Evolutionary conservation across 1,140 invertebrate species (phyloP).

Genomic region (Neuroterus valhalla): DNA sequence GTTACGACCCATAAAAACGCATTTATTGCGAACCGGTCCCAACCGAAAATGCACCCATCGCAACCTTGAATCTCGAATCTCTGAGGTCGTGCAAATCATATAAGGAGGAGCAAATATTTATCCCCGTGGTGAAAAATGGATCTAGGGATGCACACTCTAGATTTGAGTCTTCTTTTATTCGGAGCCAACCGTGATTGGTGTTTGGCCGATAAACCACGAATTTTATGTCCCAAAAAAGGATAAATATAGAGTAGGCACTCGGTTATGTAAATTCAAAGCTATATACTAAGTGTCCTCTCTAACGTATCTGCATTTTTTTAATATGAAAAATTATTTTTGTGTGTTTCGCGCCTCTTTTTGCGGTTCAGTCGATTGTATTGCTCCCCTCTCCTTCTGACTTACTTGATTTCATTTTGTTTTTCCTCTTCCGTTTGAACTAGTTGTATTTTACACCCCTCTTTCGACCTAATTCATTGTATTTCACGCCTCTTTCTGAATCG

Average conservation of each 20-base stretch:
- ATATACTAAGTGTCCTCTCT: too few relatives aligned
- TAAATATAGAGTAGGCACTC: slow-evolving; percentile 15
- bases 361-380: too few relatives aligned
- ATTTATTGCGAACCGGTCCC: slow-evolving; percentile 15
- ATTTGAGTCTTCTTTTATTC: slow-evolving; percentile 1
- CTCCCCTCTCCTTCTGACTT: too few relatives aligned
- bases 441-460: too few relatives aligned
- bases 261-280: slow-evolving; percentile 1
- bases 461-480: too few relatives aligned
- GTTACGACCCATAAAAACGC: slow-evolving; percentile 22
- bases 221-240: neutral
- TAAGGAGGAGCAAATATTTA: neutral
- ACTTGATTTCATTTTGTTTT: too few relatives aligned
- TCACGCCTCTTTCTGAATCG: too few relatives aligned
- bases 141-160: neutral
- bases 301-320: too few relatives aligned
- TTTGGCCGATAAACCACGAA: neutral
- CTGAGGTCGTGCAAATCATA: neutral
- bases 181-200: neutral
- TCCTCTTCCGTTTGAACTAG: too few relatives aligned
- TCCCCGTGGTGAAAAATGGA: slow-evolving; percentile 3
- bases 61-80: slow-evolving; percentile 9
- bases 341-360: too few relatives aligned
- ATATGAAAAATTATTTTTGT: too few relatives aligned
- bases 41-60: slow-evolving; percentile 14